Percentiles rank a stretch among this genome's conserved stretches.
These are phyloP conservation scores for Drosophila kepulauana DNA, from an alignment of 1,140 invertebrate species.

Conservation along the genomic window DNA sequence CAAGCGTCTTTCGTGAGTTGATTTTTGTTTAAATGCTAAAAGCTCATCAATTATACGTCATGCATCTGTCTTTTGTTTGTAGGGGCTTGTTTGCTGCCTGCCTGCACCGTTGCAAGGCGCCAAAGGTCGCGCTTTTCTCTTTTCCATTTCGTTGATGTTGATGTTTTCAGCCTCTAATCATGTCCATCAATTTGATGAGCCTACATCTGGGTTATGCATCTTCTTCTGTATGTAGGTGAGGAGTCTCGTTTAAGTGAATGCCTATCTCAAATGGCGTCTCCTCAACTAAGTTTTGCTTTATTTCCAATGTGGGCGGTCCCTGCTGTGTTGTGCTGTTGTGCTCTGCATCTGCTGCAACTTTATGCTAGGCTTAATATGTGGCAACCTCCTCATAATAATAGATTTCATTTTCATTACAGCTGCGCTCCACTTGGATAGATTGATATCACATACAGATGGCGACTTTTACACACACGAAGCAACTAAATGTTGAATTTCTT, in stretches of 20 bases:
- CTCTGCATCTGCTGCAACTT: slow-evolving; percentile 10
- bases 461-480: too few species aligned
- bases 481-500: too few species aligned
- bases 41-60: slow-evolving; percentile 77
- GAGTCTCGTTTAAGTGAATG: slow-evolving; percentile 11
- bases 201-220: slow-evolving; percentile 21
- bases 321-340: slow-evolving; percentile 27
- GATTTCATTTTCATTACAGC: slow-evolving; percentile 7
- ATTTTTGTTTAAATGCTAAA: slow-evolving; percentile 73
- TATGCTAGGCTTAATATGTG: neutral
- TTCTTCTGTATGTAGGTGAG: slow-evolving; percentile 48
- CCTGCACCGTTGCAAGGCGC: slow-evolving; percentile 51
- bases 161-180: slow-evolving; percentile 63
- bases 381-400: neutral
- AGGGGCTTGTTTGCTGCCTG: slow-evolving; percentile 9
- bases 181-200: slow-evolving; percentile 81
- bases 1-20: slow-evolving; percentile 38
- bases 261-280: slow-evolving; percentile 16
- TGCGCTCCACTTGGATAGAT: neutral
- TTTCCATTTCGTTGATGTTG: slow-evolving; percentile 55
- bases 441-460: neutral
- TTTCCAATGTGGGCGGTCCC: slow-evolving; percentile 43
- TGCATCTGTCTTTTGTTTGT: slow-evolving; percentile 69
- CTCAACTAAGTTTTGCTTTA: slow-evolving; percentile 14
- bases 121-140: slow-evolving; percentile 80